phyloP scores from a whole-genome alignment of 2,113 vertebrate species.

The Motacilla alba region DNA sequence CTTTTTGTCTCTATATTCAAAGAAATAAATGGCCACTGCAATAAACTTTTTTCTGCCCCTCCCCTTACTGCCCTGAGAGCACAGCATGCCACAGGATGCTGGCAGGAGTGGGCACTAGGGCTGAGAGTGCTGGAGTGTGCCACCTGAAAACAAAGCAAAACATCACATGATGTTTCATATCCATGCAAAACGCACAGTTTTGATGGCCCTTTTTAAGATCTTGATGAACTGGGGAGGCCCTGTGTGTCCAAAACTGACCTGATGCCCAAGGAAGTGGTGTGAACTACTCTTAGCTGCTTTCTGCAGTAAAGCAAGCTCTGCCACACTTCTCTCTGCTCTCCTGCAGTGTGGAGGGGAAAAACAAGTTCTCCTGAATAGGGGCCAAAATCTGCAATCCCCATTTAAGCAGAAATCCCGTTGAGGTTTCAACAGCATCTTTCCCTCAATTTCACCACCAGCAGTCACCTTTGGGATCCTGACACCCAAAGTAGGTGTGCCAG shows the following conservation, averaged over 20 bases:
- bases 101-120: rapidly evolving
- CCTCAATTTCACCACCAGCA: neutral
- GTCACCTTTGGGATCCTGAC: neutral
- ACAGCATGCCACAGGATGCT: neutral
- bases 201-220: neutral
- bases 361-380: neutral
- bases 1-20: constrained; percentile 38
- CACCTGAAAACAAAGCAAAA: neutral
- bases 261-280: rapidly evolving
- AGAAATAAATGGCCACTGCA: constrained; percentile 23
- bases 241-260: neutral
- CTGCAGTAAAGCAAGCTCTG: neutral
- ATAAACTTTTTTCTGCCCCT: neutral
- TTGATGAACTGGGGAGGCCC: neutral
- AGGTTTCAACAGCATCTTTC: neutral
- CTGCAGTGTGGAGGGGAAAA: neutral
- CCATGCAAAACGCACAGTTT: neutral
- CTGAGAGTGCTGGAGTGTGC: neutral
- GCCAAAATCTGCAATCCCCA: neutral
- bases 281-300: neutral
- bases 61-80: neutral
- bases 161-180: neutral
- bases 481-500: neutral
- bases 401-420: neutral
- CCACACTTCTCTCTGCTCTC: neutral